phyloP scores from a whole-genome alignment of 2,797 vertebrate genomes.

The Labeo calbasu region DNA sequence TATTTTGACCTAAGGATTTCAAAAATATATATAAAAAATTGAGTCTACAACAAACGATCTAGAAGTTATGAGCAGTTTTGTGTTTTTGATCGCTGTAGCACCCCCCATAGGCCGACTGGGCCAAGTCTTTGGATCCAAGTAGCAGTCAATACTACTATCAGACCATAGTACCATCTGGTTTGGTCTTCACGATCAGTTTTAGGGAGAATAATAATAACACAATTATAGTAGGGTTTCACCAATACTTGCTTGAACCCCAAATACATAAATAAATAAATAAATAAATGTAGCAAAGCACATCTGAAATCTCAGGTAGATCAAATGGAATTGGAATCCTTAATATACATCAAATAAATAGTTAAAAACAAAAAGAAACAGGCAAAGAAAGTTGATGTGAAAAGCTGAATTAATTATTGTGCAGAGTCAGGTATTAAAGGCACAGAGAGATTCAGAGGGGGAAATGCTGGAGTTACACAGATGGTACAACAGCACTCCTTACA shows the following conservation, averaged over 20 bases:
- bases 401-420: neutral
- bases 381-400: neutral
- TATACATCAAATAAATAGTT: neutral
- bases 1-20: too few species aligned
- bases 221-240: too few species aligned
- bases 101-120: too few species aligned
- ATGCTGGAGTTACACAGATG: constrained; percentile 46
- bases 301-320: neutral
- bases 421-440: neutral
- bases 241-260: neutral
- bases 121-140: too few species aligned
- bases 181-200: too few species aligned
- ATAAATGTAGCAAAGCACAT: neutral
- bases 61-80: too few species aligned
- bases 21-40: too few species aligned
- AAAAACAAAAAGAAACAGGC: neutral
- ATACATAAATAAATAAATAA: neutral
- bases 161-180: too few species aligned
- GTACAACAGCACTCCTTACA: constrained; percentile 23
- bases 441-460: neutral
- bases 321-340: neutral
- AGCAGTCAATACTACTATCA: too few species aligned
- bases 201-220: too few species aligned
- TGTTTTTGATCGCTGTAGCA: too few species aligned
- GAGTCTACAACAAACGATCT: too few species aligned